Percentiles rank a stretch among this genome's conserved stretches.
Conservation (phyloP, 2,888 invertebrate genomes). For the Harpalus rubripes region DNA sequence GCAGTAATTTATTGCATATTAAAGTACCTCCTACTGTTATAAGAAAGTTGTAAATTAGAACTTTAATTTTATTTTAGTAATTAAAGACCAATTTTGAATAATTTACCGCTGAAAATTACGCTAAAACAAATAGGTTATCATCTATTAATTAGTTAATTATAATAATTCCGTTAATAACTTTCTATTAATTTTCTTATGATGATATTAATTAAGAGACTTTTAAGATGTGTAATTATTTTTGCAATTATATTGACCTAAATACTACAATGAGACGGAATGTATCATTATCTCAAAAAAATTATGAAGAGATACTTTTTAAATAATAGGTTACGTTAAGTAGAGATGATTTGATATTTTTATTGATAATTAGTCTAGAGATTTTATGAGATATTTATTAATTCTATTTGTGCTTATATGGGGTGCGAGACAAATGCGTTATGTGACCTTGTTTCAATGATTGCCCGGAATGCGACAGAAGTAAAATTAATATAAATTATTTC, state of each 20-base stretch:
- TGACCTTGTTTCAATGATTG: too few relatives aligned
- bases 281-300: background rate
- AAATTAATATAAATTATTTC: too few relatives aligned
- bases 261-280: background rate
- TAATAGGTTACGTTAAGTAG: too few relatives aligned
- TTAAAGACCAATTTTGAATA: constrained; percentile 42
- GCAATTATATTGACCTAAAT: background rate
- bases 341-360: too few relatives aligned
- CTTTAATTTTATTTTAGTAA: constrained; percentile 36
- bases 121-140: constrained; percentile 38
- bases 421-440: too few relatives aligned
- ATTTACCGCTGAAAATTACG: constrained; percentile 23
- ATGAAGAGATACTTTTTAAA: too few relatives aligned
- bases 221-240: background rate
- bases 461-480: too few relatives aligned
- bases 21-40: constrained; percentile 1
- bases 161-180: constrained; percentile 36
- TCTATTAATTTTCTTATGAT: constrained; percentile 43
- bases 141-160: constrained; percentile 44
- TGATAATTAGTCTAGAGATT: too few relatives aligned
- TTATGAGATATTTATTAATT: too few relatives aligned
- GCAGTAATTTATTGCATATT: background rate
- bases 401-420: too few relatives aligned
- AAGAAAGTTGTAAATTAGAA: constrained; percentile 29
- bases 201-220: constrained; percentile 28